These are phyloP conservation scores for Dione juno DNA, from an alignment of 2,888 invertebrate species.

Conservation along the genomic window DNA sequence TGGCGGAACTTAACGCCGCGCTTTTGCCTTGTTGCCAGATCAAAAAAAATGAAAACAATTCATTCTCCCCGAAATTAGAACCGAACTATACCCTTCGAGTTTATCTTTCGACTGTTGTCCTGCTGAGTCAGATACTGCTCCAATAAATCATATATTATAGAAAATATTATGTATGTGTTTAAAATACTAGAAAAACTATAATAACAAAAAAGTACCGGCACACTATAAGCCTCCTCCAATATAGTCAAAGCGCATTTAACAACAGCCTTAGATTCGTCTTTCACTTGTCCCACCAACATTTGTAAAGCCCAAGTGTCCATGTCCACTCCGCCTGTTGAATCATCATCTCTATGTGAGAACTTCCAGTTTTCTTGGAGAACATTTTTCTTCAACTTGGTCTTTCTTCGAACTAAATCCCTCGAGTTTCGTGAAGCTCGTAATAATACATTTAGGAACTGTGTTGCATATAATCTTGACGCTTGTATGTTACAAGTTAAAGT, in stretches of 20 bases:
- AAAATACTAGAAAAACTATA: background rate
- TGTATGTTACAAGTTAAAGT: conserved; percentile 84
- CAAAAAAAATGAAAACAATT: no score
- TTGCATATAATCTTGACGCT: conserved; percentile 90
- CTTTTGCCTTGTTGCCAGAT: no score
- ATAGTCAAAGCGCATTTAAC: conserved; percentile 91
- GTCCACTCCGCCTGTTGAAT: conserved; percentile 72
- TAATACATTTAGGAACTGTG: conserved; percentile 94
- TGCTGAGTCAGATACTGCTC: no score
- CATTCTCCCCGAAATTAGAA: no score
- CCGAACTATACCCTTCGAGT: no score
- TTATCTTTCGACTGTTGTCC: no score
- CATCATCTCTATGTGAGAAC: conserved; percentile 60
- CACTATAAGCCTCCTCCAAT: conserved; percentile 96
- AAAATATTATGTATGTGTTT: no score
- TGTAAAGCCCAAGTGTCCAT: conserved; percentile 95
- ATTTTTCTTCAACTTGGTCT: conserved; percentile 71
- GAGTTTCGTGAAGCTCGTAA: conserved; percentile 87
- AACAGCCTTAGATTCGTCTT: conserved; percentile 92
- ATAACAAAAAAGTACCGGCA: conserved; percentile 84
- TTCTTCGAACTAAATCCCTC: conserved; percentile 70
- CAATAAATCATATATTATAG: no score
- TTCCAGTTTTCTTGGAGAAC: conserved; percentile 63
- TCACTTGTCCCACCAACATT: conserved; percentile 91
- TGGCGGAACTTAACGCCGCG: no score